Percentiles rank a stretch among this genome's conserved stretches.
Evolutionary conservation across 2,113 vertebrate genomes (phyloP).

Genomic region (Excalfactoria chinensis): DNA sequence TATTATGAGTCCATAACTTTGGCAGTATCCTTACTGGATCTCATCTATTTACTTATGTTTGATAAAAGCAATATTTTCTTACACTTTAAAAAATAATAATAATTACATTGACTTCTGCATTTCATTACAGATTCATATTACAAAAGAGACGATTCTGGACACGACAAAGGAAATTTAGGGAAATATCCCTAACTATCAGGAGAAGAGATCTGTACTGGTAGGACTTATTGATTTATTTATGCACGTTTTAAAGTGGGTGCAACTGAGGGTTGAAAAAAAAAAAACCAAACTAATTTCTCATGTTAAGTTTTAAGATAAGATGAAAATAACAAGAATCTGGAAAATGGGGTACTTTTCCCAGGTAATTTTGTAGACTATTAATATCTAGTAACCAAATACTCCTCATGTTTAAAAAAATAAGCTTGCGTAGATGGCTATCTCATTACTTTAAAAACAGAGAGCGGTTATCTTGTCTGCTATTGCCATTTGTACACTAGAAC

Average conservation of each 20-base stretch:
- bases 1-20: not conserved
- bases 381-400: not conserved
- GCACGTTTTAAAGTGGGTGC: not conserved
- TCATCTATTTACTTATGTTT: not conserved
- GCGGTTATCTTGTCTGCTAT: not conserved
- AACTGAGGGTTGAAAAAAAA: not conserved
- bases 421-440: not conserved
- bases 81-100: not conserved
- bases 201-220: conserved; percentile 31
- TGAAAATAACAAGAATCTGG: not conserved
- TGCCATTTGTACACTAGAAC: not conserved
- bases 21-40: not conserved
- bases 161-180: not conserved
- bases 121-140: conserved; percentile 13
- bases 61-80: not conserved
- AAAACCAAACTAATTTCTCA: not conserved
- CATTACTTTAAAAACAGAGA: not conserved
- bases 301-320: not conserved
- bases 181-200: not conserved
- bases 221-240: not conserved
- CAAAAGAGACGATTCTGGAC: not conserved
- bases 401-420: not conserved
- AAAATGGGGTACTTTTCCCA: not conserved
- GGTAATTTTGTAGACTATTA: not conserved
- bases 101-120: not conserved